Evolutionary conservation across 2,888 invertebrate genomes (phyloP).

Genomic region (Copidosoma aretas): DNA sequence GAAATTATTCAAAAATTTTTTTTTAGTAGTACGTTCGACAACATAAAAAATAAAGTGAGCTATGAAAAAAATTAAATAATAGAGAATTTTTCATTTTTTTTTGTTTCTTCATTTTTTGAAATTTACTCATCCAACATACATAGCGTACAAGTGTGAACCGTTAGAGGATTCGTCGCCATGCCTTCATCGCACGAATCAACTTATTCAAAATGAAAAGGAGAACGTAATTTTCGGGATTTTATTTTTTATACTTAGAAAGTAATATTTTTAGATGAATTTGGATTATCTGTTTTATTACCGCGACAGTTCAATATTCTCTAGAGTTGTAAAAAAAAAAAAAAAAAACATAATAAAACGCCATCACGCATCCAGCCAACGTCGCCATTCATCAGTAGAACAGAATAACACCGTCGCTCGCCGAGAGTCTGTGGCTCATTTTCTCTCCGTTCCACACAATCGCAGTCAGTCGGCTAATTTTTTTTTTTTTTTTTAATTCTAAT

Average conservation of each 20-base stretch:
- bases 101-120: constrained; percentile 18
- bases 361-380: neutral
- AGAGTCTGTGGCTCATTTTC: constrained; percentile 1
- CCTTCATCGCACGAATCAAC: constrained; percentile 25
- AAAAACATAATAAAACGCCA: constrained; percentile 12
- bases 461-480: neutral
- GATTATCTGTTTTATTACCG: too few species aligned
- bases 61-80: constrained; percentile 28
- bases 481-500: too few species aligned
- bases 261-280: too few species aligned
- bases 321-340: neutral
- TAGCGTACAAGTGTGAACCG: neutral
- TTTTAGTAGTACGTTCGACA: constrained; percentile 22
- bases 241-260: neutral
- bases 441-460: neutral
- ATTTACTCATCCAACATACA: neutral
- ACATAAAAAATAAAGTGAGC: constrained; percentile 35
- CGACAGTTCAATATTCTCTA: neutral
- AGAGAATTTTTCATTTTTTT: constrained; percentile 36
- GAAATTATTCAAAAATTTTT: constrained; percentile 13
- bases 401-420: constrained; percentile 17
- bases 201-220: too few species aligned
- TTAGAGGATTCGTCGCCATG: constrained; percentile 16
- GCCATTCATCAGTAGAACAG: constrained; percentile 13
- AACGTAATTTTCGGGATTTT: neutral